Evolutionary conservation across 2,888 invertebrate genomes (phyloP).

Genomic region (Conus canariensis): DNA sequence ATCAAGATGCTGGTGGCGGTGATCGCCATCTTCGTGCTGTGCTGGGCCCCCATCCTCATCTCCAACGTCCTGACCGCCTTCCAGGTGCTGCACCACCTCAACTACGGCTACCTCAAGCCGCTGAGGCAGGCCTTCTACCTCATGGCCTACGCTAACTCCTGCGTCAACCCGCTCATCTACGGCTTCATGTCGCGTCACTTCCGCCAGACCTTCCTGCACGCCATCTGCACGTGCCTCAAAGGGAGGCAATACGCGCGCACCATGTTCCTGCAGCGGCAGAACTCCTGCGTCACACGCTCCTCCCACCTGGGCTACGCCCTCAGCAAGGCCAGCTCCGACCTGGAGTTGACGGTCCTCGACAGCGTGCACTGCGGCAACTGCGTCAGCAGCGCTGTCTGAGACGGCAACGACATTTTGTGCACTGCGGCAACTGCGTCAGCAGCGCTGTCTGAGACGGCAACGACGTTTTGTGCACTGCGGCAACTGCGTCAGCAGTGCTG

Average conservation of each 20-base stretch:
- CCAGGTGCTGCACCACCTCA: constrained; percentile 80
- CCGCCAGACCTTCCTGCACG: constrained; percentile 79
- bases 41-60: constrained; percentile 85
- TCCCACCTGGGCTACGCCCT: constrained; percentile 36
- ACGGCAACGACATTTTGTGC: not conserved
- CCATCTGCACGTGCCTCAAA: constrained; percentile 58
- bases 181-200: constrained; percentile 88
- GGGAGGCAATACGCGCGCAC: constrained; percentile 36
- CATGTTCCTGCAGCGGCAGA: constrained; percentile 46
- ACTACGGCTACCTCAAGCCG: constrained; percentile 82
- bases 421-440: constrained; percentile 33
- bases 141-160: constrained; percentile 87
- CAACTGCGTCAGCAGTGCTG: constrained; percentile 28
- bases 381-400: constrained; percentile 22
- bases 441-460: not conserved
- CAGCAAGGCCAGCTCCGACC: constrained; percentile 29
- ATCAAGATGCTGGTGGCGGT: constrained; percentile 87
- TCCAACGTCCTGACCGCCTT: constrained; percentile 85
- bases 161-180: constrained; percentile 87
- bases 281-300: constrained; percentile 40
- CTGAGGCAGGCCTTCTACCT: constrained; percentile 84
- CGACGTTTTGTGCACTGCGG: not conserved
- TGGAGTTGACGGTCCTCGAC: constrained; percentile 34
- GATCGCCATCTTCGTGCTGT: constrained; percentile 85
- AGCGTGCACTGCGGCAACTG: constrained; percentile 33